Conservation (phyloP, 2,113 vertebrate species). For the Protobothrops mucrosquamatus region DNA sequence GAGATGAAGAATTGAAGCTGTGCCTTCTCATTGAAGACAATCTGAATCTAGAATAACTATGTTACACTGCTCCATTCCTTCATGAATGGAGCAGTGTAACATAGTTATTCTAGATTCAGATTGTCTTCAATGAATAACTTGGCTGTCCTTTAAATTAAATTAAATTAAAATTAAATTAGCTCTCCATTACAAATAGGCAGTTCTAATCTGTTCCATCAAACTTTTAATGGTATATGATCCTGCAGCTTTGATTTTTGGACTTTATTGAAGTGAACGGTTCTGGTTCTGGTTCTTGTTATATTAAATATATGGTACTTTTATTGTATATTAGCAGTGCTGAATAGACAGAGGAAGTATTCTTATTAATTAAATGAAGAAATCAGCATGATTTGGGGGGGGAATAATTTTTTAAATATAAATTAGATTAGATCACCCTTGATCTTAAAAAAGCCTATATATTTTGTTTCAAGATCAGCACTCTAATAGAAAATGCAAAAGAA, state of each 20-base stretch:
- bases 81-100: too few relatives aligned
- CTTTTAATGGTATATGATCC: background rate
- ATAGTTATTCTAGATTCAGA: too few relatives aligned
- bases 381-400: background rate
- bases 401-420: background rate
- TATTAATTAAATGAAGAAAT: background rate
- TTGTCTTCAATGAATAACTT: too few relatives aligned
- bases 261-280: background rate
- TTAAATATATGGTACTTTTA: background rate
- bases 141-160: too few relatives aligned
- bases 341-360: background rate
- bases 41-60: background rate
- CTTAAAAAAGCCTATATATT: background rate
- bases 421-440: background rate
- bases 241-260: background rate
- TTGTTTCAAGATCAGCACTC: too few relatives aligned
- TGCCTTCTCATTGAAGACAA: background rate
- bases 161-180: background rate
- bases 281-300: background rate
- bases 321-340: background rate
- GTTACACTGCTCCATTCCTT: background rate
- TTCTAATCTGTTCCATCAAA: background rate
- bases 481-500: too few relatives aligned
- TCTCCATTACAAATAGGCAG: background rate
- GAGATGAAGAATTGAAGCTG: background rate